Percentiles rank a stretch among this genome's conserved stretches.
Evolutionary conservation across 2,888 invertebrate genomes (phyloP).

Genomic region (Eupithecia centaureata): DNA sequence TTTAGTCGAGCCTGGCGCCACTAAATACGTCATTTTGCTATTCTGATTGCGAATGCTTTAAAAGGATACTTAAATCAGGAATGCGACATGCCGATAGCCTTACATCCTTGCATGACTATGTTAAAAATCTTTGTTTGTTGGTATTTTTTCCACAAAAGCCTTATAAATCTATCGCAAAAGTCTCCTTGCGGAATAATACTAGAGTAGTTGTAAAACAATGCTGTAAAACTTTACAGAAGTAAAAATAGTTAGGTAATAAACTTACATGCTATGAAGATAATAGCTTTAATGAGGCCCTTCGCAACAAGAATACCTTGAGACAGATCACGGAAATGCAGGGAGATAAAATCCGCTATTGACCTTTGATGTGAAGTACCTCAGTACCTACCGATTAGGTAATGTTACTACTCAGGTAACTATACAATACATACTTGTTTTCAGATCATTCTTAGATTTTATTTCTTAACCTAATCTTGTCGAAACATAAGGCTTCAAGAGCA

Average conservation of each 20-base stretch:
- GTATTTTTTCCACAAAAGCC: conserved; percentile 13
- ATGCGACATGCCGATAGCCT: conserved; percentile 30
- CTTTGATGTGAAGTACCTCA: conserved; percentile 47
- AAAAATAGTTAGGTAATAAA: conserved; percentile 6
- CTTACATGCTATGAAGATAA: conserved; percentile 9
- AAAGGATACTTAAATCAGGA: conserved; percentile 34
- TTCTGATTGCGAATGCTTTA: conserved; percentile 37
- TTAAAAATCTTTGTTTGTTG: conserved; percentile 27
- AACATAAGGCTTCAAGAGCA: not conserved
- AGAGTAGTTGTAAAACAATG: no score
- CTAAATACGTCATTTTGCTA: conserved; percentile 44
- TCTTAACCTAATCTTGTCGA: not conserved
- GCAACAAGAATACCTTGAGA: conserved; percentile 61
- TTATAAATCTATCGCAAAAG: conserved; percentile 4
- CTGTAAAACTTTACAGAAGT: not conserved
- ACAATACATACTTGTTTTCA: conserved; percentile 6
- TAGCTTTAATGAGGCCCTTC: conserved; percentile 43
- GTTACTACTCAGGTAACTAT: conserved; percentile 26
- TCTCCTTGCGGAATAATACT: not conserved
- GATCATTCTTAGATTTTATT: conserved; percentile 5
- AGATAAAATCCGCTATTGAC: conserved; percentile 47
- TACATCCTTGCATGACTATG: conserved; percentile 28
- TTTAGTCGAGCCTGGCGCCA: conserved; percentile 54
- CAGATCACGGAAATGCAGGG: conserved; percentile 55
- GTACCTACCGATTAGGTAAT: no score